Percentiles rank a stretch among this genome's conserved stretches.
phyloP scores from a whole-genome alignment of 2,888 invertebrate genomes.

The Acanthosepion pharaonis region DNA sequence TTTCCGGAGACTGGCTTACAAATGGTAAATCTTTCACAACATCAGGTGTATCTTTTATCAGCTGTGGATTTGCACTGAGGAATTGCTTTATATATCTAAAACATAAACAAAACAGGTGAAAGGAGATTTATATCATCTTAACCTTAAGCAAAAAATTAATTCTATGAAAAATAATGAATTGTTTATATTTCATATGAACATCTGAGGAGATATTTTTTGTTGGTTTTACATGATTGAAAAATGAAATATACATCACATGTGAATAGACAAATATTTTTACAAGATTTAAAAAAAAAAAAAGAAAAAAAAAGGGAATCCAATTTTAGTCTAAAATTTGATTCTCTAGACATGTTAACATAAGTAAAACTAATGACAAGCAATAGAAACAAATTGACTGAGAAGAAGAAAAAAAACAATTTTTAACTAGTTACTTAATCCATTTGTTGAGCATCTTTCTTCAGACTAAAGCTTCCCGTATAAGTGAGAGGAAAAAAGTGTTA shows the following conservation, averaged over 20 bases:
- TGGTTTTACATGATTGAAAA: too few relatives aligned
- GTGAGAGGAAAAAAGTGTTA: too few relatives aligned
- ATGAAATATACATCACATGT: too few relatives aligned
- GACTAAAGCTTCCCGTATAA: neutral
- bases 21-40: neutral
- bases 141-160: too few relatives aligned
- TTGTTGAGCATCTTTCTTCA: neutral
- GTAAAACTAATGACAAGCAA: neutral
- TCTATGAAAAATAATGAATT: neutral
- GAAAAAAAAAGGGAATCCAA: too few relatives aligned
- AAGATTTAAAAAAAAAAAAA: too few relatives aligned
- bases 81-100: neutral
- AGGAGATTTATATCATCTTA: neutral
- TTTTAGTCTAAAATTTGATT: too few relatives aligned
- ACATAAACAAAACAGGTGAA: neutral
- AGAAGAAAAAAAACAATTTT: neutral
- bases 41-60: neutral
- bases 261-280: too few relatives aligned
- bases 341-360: neutral
- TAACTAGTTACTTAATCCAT: neutral
- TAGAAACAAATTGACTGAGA: neutral
- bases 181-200: neutral
- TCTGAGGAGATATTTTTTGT: neutral
- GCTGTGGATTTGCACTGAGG: conserved; percentile 16
- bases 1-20: neutral